Evolutionary conservation across 2,888 invertebrate species (phyloP), one percentile per base, ranked within the genome.

Genomic region (Tinea pellionella): DNA sequence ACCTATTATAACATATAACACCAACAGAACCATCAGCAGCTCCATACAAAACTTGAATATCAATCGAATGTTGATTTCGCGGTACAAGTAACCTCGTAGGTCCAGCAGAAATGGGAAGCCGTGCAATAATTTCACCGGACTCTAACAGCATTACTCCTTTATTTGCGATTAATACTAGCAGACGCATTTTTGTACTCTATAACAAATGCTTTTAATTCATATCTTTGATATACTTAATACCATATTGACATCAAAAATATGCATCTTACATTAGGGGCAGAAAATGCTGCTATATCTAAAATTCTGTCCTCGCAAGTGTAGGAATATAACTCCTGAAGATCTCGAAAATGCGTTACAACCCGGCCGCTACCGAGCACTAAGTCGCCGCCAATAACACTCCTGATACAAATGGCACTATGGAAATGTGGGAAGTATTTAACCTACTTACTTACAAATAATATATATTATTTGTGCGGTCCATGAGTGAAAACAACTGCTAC

Each of bases 21-120:
- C 97, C 96, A 59, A 98, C 89, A 41, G 92, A 90, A 9, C 98
- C 98, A 82, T 98, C 97, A 65, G 94, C 92, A 47, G 96, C 91
- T 2, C 97, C 98, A 65, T 97, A 92, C 59, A 97, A 88, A 63
- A 96, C 92, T 64, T 90, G 89, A 62, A 93, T 88, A 18, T 92
- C 92, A 9, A 75, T 63, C 13, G 67, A 65, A 47, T 75, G 73
- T 16, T 68, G 66, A 2, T 67, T 63, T 8, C 75, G 73, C 2
- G 82, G 79, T 3, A 77, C 72, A 24, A 74, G 67, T 1, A 88
- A 72, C 3, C 86, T 76, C 8, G 77, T 71, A 0, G 88, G 85
- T 0, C 81, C 84, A 1, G 78, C 73, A 2, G 75, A 63, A 61
- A 82, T 74, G 1, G 73, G 65, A 7, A 69, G 67, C 15, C 73